phyloP scores from a whole-genome alignment of 2,113 vertebrate species.

The Mormyrus lacerda region DNA sequence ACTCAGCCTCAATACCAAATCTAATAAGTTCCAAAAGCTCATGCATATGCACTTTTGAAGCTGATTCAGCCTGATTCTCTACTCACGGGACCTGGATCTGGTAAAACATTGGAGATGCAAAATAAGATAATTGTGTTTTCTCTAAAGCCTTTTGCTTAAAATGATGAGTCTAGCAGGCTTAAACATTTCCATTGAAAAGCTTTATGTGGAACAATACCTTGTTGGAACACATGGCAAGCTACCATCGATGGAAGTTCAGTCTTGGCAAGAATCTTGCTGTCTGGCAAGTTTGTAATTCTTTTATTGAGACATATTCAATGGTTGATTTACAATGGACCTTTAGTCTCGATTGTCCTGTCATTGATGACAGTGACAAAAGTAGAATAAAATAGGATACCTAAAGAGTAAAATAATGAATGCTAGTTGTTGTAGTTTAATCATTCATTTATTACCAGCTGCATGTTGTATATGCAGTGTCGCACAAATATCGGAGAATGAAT shows the following conservation, averaged over 20 bases:
- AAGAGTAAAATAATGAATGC: background rate
- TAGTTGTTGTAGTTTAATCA: background rate
- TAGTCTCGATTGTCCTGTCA: background rate
- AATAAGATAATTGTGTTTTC: background rate
- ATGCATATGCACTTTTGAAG: background rate
- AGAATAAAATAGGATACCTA: background rate
- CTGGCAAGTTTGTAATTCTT: background rate
- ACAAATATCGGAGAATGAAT: background rate
- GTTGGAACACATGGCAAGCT: background rate
- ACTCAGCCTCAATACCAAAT: background rate
- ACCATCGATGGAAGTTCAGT: background rate
- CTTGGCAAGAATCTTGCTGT: background rate
- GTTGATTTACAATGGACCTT: background rate
- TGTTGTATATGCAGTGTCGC: background rate
- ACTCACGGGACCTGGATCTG: background rate
- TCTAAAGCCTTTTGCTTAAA: background rate
- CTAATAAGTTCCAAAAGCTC: background rate
- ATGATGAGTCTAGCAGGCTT: background rate
- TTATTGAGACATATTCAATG: background rate
- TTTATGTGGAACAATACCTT: background rate
- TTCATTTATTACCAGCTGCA: background rate
- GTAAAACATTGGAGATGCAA: background rate
- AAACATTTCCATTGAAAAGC: background rate
- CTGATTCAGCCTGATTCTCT: background rate
- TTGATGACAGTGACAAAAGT: background rate